These are phyloP conservation scores for Dasypogon diadema DNA, from an alignment of 2,888 invertebrate genomes.

Conservation along the genomic window DNA sequence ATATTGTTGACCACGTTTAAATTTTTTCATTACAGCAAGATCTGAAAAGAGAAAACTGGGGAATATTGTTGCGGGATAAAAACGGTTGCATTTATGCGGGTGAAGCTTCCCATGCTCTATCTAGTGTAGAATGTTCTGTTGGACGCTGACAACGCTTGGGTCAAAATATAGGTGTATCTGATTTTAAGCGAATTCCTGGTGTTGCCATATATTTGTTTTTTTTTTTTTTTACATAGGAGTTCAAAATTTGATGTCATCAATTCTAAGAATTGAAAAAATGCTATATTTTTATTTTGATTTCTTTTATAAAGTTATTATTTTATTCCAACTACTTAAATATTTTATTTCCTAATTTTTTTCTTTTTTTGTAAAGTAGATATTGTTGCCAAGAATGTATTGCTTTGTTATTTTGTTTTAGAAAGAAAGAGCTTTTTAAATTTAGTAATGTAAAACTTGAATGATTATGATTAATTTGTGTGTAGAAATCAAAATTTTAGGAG, in stretches of 20 bases:
- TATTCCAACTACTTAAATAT: neutral
- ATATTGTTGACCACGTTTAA: neutral
- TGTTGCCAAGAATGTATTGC: neutral
- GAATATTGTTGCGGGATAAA: neutral
- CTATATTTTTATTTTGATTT: neutral
- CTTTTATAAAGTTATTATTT: neutral
- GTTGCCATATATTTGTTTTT: neutral
- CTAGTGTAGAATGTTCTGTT: conserved; percentile 23
- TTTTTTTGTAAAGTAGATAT: neutral
- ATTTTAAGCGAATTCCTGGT: neutral
- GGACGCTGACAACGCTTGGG: conserved; percentile 28
- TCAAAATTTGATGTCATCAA: neutral
- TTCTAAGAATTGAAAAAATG: neutral
- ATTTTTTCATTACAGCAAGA: neutral
- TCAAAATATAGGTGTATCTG: neutral
- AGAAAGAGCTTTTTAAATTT: no score
- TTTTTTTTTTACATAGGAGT: no score
- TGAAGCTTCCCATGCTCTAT: conserved; percentile 37
- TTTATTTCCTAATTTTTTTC: neutral
- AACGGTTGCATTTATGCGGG: neutral
- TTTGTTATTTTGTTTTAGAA: neutral
- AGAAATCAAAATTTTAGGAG: no score
- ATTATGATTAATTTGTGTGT: neutral
- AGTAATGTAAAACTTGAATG: neutral
- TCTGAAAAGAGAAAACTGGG: neutral